Base-by-base conservation (phyloP, 1,140 invertebrate species). In the Andrena cerasifolii region DNA sequence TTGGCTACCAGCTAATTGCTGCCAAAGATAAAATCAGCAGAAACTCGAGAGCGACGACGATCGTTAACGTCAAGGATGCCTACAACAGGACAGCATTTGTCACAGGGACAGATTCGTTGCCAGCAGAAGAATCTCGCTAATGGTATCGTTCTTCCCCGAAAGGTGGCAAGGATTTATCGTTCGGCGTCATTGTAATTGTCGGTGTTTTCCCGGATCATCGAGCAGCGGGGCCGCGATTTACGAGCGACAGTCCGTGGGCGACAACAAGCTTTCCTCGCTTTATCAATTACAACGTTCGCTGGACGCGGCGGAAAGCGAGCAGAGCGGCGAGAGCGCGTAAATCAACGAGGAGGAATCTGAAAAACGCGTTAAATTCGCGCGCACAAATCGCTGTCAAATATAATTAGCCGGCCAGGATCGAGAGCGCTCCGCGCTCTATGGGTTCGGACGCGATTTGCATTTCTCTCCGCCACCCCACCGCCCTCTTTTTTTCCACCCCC, bases 191-290 rank as follows among this genome's bases (percentile, higher is more conserved):
- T 47, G 63, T 67, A 58, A 67, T 58, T 54, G 63, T 47, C n/a
- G 63, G 21, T 75, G 73, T 75, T 75, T 75, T 75, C 47, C 73
- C 63, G 73, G 53, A 75, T 75, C 51, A 75, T 75, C 73, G 73
- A 65, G 62, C 45, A 3, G 1, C 26, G 18, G 14, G 0, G 7
- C 1, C 33, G 14, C 40, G 51, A 75, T 75, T 75, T 75, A 75
- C 73, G 63, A 40, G 16, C 24, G 63, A 14, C 63, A 6, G 26
- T 36, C 14, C 56, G 36, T 24, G 18, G 36, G 63, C 24, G 24
- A 58, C 73, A 68, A 75, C 73, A 36, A 75, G 51, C 63, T 75
- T 68, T 75, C 73, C 51, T 56, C 63, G 63, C 73, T 75, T 75
- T 58, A 75, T 75, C 73, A 75, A 75, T 75, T 75, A 68, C 73